These are phyloP conservation scores for Chionodraco myersi DNA, from an alignment of 2,113 vertebrate species.

Conservation along the genomic window DNA sequence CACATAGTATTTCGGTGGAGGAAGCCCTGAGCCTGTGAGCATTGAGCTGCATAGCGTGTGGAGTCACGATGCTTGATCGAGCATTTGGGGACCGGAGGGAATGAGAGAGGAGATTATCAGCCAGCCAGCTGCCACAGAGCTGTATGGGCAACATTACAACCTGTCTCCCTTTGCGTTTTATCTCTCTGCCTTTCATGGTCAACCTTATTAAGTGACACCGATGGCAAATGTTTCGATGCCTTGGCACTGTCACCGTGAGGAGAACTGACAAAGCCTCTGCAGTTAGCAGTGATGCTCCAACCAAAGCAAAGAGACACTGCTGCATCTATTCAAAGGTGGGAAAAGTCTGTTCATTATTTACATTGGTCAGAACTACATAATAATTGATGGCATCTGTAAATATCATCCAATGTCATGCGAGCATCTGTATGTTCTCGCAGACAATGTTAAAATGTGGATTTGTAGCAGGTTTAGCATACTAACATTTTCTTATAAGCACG, in stretches of 20 bases:
- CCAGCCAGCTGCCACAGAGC: conserved; percentile 72
- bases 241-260: conserved; percentile 23
- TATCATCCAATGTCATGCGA: too few relatives aligned
- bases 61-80: conserved; percentile 43
- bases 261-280: conserved; percentile 27
- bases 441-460: not conserved
- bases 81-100: conserved; percentile 62
- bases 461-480: too few relatives aligned
- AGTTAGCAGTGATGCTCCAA: conserved; percentile 13
- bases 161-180: conserved; percentile 42
- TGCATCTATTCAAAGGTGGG: not conserved
- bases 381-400: not conserved
- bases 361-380: not conserved
- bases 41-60: conserved; percentile 33
- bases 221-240: conserved; percentile 36
- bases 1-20: conserved; percentile 14
- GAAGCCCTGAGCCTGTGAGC: conserved; percentile 7
- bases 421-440: too few relatives aligned
- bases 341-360: too few relatives aligned
- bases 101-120: conserved; percentile 67
- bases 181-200: conserved; percentile 57
- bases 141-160: conserved; percentile 52
- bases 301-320: conserved; percentile 9
- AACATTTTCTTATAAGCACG: not conserved
- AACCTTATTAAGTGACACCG: conserved; percentile 57